phyloP scores from a whole-genome alignment of 2,113 vertebrate species.

The Hucho hucho region DNA sequence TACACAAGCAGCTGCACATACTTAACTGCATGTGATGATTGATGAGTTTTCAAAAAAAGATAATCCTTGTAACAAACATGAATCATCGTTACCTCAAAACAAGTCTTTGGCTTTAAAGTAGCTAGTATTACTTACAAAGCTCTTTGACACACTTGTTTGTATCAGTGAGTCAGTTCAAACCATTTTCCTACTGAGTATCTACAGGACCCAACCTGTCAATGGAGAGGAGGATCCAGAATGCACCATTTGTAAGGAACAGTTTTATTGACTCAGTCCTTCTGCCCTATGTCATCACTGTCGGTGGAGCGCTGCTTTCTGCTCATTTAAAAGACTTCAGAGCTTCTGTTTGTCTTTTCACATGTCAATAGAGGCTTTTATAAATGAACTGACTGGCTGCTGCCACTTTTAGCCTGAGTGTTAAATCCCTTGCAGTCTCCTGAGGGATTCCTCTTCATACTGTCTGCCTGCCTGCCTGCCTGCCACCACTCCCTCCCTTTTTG shows the following conservation, averaged over 20 bases:
- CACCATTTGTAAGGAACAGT: slow-evolving; percentile 54
- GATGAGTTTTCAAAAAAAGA: not conserved
- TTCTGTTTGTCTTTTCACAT: slow-evolving; percentile 76
- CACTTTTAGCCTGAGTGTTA: slow-evolving; percentile 55
- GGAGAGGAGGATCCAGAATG: slow-evolving; percentile 2
- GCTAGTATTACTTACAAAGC: not conserved
- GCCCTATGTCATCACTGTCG: slow-evolving; percentile 66
- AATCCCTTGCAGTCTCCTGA: slow-evolving; percentile 46
- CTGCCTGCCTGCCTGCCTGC: slow-evolving; percentile 24
- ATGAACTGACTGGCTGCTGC: slow-evolving; percentile 13
- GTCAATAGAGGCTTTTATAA: slow-evolving; percentile 68
- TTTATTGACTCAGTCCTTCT: slow-evolving; percentile 69
- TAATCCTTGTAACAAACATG: not conserved
- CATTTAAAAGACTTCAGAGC: slow-evolving; percentile 68
- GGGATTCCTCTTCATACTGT: slow-evolving; percentile 32
- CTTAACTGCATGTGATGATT: not conserved
- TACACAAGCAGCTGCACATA: slow-evolving; percentile 1
- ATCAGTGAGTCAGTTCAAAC: not conserved
- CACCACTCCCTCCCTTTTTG: slow-evolving; percentile 21
- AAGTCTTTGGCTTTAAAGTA: not conserved
- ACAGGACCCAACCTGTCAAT: slow-evolving; percentile 46
- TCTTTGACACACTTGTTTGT: slow-evolving; percentile 4
- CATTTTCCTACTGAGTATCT: slow-evolving; percentile 21
- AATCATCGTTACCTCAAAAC: no score
- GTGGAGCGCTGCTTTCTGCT: slow-evolving; percentile 61